Base-by-base conservation (phyloP, 2,888 invertebrate species). In the Ernsta delagoae region DNA sequence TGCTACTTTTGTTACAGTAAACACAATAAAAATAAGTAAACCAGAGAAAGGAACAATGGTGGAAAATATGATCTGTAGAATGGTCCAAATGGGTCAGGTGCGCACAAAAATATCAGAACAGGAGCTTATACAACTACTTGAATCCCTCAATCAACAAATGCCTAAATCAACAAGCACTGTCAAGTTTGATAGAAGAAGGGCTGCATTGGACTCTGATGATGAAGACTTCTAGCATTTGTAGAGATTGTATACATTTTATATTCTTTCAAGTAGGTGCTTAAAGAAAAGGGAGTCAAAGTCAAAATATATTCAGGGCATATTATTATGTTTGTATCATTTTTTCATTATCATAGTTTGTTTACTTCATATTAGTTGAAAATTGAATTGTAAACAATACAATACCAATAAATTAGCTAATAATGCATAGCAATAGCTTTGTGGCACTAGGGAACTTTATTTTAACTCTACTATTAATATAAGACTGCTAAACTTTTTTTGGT, bases 21-120 rank as follows among this genome's bases (percentile, higher is more conserved):
- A 98, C 84, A 99, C 98, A 65, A 94, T 99, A 71, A 97, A 97
- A 83, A 92, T 98, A 61, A 98, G 98, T 74, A 99, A 98, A 89
- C 99, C 99, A 59, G 99, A 99, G 81, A 99, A 99, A 87, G 99
- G 98, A 7, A 95, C 96, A 83, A 97, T 98, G 96, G 96, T 99
- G 68, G 99, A 99, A 94, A 96, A 96, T 75, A 97, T 99, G 96
- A 95, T 99, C 76, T 95, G 99, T 71, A 96, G 96, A 81, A 99
- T 99, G 99, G 98, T 97, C 8, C 97, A 98, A 83, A 95, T 95
- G 82, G 98, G 99, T n/a, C 98, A 98, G 86, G 94, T 99, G 65
- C 94, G 95, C 70, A 95, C 95, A 53, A 98, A 96, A 93, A 95
- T 99, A 71, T 96, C 96, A 59, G 99, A 99, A 87, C 94, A 96